Evolutionary conservation across 2,113 vertebrate species (phyloP), one percentile per base, ranked within the genome.

Genomic region (Baryphthengus martii): DNA sequence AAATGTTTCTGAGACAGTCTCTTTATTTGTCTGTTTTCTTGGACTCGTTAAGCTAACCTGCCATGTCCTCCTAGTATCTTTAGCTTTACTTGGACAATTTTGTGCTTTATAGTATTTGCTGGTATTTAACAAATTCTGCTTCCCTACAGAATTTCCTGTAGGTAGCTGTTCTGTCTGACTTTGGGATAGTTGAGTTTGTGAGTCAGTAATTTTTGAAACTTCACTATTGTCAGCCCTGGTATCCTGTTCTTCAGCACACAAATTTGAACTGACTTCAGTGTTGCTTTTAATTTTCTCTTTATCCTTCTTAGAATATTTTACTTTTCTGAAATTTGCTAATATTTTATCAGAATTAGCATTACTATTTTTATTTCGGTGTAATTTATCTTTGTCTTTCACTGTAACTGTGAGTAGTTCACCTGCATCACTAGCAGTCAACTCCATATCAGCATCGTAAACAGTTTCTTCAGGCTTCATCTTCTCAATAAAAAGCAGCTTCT

Each of bases 391-490:
- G 71, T 47, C 65, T 80, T 95, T 95, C 10, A 35, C 93, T 90
- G 97, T 97, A 95, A 98, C 83, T 74, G 91, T 76, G 53, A 98
- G 72, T 62, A 98, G 95, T 53, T 97, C 97, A 80, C 96, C 96
- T 42, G 92, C 78, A 78, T 98, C 97, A 63, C 95, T 95, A 23
- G 95, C 88, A n/a, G 98, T 98, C 97, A 98, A 40, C 45, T 98
- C 98, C 97, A 98, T 98, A 79, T 98, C 98, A 74, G 90, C 70
- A 91, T 97, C 97, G 90, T 97, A 98, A 85, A 98, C 5, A 33
- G 98, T 98, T 94, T 98, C 96, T 58, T 98, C 97, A 35, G 95
- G 37, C 8, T 95, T 96, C 72, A 74, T 44, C 49, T 95, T 91
- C 50, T 94, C 76, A 82, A n/a, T 65, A 81, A 37, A 81, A 79